Evolutionary conservation across 2,888 invertebrate genomes (phyloP).

Genomic region (Amiota communis): DNA sequence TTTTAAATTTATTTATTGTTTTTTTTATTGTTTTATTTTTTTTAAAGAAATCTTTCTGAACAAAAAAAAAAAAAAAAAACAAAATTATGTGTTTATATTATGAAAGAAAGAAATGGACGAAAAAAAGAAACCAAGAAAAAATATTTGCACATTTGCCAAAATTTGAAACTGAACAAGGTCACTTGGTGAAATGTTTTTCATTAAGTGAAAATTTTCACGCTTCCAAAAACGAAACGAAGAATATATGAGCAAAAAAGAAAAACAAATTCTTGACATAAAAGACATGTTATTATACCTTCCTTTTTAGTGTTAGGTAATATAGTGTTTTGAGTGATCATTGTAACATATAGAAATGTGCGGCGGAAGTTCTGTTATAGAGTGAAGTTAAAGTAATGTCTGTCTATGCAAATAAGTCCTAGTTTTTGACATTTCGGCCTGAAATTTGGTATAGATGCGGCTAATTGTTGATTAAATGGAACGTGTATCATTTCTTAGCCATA

Average conservation of each 20-base stretch:
- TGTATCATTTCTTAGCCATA: conserved; percentile 19
- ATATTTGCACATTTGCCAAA: conserved; percentile 55
- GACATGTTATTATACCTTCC: too few relatives aligned
- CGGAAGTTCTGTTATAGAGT: too few relatives aligned
- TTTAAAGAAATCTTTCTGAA: not conserved
- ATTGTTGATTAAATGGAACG: conserved; percentile 12
- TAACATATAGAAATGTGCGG: too few relatives aligned
- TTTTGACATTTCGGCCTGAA: too few relatives aligned
- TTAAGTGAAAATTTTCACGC: conserved; percentile 34
- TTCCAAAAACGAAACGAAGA: conserved; percentile 32
- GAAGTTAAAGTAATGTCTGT: too few relatives aligned
- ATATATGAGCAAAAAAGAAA: too few relatives aligned
- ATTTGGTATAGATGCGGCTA: conserved; percentile 34
- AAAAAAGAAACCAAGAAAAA: conserved; percentile 37
- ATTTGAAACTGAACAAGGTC: conserved; percentile 51
- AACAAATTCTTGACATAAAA: too few relatives aligned
- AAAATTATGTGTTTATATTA: not conserved
- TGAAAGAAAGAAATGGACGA: too few relatives aligned
- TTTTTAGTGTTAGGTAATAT: too few relatives aligned
- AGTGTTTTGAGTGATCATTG: too few relatives aligned
- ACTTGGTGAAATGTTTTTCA: conserved; percentile 33
- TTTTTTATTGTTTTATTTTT: conserved; percentile 31
- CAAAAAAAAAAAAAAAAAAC: too few relatives aligned
- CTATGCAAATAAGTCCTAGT: too few relatives aligned
- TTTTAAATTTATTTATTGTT: conserved; percentile 19